Conservation (phyloP, 2,797 vertebrate species). For the Enteromius thamalakanensis region DNA sequence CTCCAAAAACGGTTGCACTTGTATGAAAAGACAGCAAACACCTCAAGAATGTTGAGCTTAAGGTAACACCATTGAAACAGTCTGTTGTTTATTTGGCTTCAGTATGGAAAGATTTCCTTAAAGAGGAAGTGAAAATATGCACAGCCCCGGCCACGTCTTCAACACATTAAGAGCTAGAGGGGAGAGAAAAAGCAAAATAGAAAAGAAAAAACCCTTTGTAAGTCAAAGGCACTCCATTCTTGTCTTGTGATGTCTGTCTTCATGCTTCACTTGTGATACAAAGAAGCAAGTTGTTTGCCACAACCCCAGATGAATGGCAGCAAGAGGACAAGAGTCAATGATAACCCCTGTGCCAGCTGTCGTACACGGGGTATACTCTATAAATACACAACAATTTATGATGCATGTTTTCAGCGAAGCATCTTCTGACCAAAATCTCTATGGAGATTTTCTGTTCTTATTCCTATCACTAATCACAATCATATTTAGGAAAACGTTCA, state of each 20-base stretch:
- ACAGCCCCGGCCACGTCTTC: conserved; percentile 73
- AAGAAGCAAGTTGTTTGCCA: conserved; percentile 44
- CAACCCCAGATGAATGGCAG: conserved; percentile 38
- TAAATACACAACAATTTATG: conserved; percentile 29
- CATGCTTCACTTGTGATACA: conserved; percentile 49
- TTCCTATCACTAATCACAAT: conserved; percentile 10
- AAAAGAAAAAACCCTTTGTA: conserved; percentile 64
- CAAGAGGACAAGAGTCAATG: conserved; percentile 35
- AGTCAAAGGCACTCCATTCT: conserved; percentile 62
- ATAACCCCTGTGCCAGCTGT: conserved; percentile 36
- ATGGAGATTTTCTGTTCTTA: background rate
- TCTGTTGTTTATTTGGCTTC: conserved; percentile 74
- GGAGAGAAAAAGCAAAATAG: conserved; percentile 41
- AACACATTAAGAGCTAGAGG: conserved; percentile 55
- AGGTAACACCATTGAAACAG: conserved; percentile 63
- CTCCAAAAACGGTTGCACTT: conserved; percentile 38
- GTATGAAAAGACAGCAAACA: conserved; percentile 59
- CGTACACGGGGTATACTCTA: conserved; percentile 1
- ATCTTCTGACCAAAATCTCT: conserved; percentile 38
- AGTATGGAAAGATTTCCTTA: conserved; percentile 72
- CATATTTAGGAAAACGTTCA: conserved; percentile 31
- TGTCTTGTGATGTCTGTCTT: conserved; percentile 74
- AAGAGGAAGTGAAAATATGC: conserved; percentile 84
- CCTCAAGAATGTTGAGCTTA: conserved; percentile 67
- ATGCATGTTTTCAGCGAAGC: conserved; percentile 32